A percentile compares a stretch with the other conserved stretches of the same genome.
These are phyloP conservation scores for Antitype chi DNA, from an alignment of 2,888 invertebrate genomes.

Conservation along the genomic window DNA sequence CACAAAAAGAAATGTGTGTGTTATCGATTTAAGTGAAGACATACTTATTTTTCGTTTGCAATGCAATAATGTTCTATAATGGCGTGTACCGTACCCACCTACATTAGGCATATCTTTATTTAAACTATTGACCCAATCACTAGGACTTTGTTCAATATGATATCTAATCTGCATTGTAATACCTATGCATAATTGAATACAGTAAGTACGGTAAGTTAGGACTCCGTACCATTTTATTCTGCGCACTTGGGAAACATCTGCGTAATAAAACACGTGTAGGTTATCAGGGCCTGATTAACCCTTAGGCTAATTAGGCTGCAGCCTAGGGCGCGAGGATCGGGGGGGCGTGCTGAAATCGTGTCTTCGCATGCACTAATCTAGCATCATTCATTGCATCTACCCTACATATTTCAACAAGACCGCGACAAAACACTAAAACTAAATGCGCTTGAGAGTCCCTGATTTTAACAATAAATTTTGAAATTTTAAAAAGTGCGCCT, in stretches of 20 bases:
- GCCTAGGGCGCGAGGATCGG: too few relatives aligned
- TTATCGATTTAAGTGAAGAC: conserved; percentile 40
- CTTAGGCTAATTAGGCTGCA: too few relatives aligned
- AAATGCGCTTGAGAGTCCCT: too few relatives aligned
- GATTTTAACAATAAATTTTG: too few relatives aligned
- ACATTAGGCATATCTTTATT: not conserved
- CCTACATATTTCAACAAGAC: too few relatives aligned
- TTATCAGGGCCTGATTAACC: too few relatives aligned
- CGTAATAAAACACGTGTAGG: conserved; percentile 16
- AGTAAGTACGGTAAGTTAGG: conserved; percentile 2
- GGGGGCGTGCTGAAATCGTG: too few relatives aligned
- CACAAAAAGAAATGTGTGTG: conserved; percentile 36
- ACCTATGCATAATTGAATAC: conserved; percentile 2
- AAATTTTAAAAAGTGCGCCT: too few relatives aligned
- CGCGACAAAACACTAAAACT: too few relatives aligned
- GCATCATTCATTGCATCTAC: too few relatives aligned
- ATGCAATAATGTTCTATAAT: not conserved
- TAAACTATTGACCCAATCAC: conserved; percentile 33
- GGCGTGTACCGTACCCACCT: too few relatives aligned
- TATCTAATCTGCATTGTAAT: conserved; percentile 27
- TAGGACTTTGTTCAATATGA: conserved; percentile 38
- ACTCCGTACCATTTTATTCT: conserved; percentile 27
- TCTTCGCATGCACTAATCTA: too few relatives aligned
- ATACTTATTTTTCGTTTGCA: conserved; percentile 4
- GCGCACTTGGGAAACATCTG: conserved; percentile 37